Evolutionary conservation across 2,113 vertebrate genomes (phyloP), one percentile per base, ranked within the genome.

Genomic region (Hippoglossus stenolepis): DNA sequence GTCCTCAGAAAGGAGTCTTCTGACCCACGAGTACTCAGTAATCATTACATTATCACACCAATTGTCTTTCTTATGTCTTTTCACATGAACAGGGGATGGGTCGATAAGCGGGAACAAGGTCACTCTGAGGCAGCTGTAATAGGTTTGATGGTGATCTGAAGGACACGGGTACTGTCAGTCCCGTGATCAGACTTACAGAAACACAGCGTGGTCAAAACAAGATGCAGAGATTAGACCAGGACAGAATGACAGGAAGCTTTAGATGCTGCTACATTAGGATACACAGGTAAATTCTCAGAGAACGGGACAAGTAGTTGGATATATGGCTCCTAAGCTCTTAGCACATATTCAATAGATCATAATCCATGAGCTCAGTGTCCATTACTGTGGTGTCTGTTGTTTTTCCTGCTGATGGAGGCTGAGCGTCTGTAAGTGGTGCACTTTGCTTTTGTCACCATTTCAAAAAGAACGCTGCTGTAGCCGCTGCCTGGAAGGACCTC

Each of bases 361-460:
- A 38, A 54, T 15, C 40, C 26, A 43, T 67, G 54, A 24, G 54
- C 12, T 6, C 10, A 24, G 58, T 40, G 54, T 79, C 66, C 65
- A 45, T 17, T 20, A 26, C 47, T 28, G 20, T 31, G 47, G 28
- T 51, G 13, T 70, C 47, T 28, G 20, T 31, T 38, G 28, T 58
- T 18, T 70, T 49, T 79, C 56, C 47, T 49, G 70, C 18, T 28
- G 47, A 49, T 58, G 40, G 28, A 54, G 54, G 54, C 3, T 60
- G 60, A 45, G 21, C 18, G 11, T 77, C 31, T 43, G 49, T 59
- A n/a, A 56, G 31, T 65, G 74, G 18, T n/a, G 62, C 24, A 40
- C 63, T 76, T 49, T 4, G 31, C 31, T 38, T 35, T 61, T 31
- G 26, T 59, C 15, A 14, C 21, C 57, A 5, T 17, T 49, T 49